A percentile compares a stretch with the other conserved stretches of the same genome.
Conservation (phyloP, 2,797 vertebrate genomes). For the Pelodytes ibericus region DNA sequence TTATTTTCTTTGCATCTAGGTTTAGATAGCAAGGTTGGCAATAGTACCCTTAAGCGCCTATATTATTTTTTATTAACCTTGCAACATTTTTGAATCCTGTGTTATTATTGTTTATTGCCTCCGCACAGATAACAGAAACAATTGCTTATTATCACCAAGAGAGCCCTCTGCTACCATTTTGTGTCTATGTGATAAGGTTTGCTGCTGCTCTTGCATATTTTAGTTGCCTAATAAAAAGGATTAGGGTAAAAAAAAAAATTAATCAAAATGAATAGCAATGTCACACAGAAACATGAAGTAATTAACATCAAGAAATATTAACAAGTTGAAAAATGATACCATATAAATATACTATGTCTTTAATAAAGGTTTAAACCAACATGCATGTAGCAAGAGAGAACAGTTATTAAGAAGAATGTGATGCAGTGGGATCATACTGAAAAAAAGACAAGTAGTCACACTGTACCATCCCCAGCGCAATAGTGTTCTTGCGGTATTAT, state of each 20-base stretch:
- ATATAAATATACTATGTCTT: neutral
- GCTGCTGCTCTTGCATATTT: neutral
- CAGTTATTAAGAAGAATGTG: neutral
- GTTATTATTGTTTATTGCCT: conserved; percentile 32
- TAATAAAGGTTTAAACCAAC: neutral
- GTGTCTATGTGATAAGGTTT: conserved; percentile 1
- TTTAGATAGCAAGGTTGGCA: neutral
- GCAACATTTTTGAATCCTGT: conserved; percentile 29
- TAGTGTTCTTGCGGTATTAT: too few relatives aligned
- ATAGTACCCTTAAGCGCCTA: conserved; percentile 21
- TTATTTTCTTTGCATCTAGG: neutral
- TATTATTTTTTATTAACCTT: conserved; percentile 28
- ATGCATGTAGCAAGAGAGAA: neutral
- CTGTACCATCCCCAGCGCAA: too few relatives aligned
- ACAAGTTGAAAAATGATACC: neutral
- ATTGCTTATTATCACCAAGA: conserved; percentile 32
- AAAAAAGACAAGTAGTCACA: too few relatives aligned
- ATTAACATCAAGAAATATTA: neutral
- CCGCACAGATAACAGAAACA: conserved; percentile 10
- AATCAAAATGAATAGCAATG: neutral
- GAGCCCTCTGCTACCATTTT: conserved; percentile 1
- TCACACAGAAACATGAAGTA: neutral
- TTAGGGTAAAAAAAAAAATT: conserved; percentile 1
- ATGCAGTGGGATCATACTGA: too few relatives aligned
- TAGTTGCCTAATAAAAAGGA: conserved; percentile 1